phyloP scores from a whole-genome alignment of 2,888 invertebrate species.

The Microctonus brassicae region DNA sequence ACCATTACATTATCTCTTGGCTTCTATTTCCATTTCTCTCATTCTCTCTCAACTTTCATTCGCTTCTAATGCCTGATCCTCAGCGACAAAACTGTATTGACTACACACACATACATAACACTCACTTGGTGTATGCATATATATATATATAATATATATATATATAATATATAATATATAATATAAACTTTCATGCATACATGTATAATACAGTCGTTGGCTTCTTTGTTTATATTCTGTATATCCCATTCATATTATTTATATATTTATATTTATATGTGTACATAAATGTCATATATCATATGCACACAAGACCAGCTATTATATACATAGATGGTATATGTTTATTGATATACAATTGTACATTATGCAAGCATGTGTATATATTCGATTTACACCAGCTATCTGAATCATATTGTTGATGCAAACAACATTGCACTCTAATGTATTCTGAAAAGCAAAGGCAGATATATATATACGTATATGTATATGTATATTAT shows the following conservation, averaged over 20 bases:
- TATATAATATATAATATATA: too few species aligned
- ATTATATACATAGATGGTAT: slow-evolving; percentile 29
- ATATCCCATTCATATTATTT: neutral
- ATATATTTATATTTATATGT: neutral
- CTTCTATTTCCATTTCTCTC: neutral
- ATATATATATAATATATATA: too few species aligned
- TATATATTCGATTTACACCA: slow-evolving; percentile 44
- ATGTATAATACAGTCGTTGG: too few species aligned
- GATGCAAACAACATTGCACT: slow-evolving; percentile 45
- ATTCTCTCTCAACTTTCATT: neutral
- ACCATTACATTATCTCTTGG: slow-evolving; percentile 19
- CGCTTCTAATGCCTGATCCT: neutral
- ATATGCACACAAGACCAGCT: neutral
- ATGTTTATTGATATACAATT: slow-evolving; percentile 45
- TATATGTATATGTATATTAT: too few species aligned
- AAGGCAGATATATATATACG: slow-evolving; percentile 7
- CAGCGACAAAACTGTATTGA: too few species aligned
- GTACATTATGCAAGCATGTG: slow-evolving; percentile 47
- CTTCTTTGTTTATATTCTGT: too few species aligned
- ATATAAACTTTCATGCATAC: too few species aligned
- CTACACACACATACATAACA: too few species aligned
- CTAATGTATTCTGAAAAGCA: slow-evolving; percentile 45
- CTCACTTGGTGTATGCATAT: too few species aligned
- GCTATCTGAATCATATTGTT: slow-evolving; percentile 46
- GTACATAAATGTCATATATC: too few species aligned